Evolutionary conservation across 2,113 vertebrate genomes (phyloP).

Genomic region (Ivindomyrus marchei): DNA sequence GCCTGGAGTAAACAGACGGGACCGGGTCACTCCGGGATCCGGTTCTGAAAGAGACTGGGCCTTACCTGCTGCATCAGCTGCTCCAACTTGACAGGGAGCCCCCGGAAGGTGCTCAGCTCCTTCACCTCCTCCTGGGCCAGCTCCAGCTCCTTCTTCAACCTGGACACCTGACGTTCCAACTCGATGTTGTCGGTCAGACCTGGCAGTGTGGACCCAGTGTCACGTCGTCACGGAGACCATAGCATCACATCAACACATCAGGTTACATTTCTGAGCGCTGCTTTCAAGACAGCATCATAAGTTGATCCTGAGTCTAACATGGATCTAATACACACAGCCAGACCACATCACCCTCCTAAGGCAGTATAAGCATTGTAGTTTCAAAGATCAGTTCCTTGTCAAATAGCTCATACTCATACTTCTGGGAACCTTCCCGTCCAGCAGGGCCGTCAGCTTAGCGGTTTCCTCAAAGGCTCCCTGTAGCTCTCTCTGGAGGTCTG

Average conservation of each 20-base stretch:
- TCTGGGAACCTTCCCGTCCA: constrained; percentile 82
- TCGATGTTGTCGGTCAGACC: constrained; percentile 56
- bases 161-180: constrained; percentile 59
- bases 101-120: constrained; percentile 36
- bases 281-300: background rate
- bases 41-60: background rate
- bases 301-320: background rate
- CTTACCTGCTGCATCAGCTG: constrained; percentile 60
- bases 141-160: constrained; percentile 62
- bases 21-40: background rate
- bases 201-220: constrained; percentile 19
- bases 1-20: background rate
- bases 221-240: background rate
- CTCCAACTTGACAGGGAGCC: constrained; percentile 53
- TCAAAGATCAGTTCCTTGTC: background rate
- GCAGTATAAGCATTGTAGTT: background rate
- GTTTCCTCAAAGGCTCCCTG: constrained; percentile 75
- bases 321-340: background rate
- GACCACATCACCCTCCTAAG: background rate
- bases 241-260: background rate
- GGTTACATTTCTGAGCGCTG: background rate
- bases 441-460: constrained; percentile 63
- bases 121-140: constrained; percentile 53
- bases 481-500: constrained; percentile 80
- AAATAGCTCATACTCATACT: constrained; percentile 52